A percentile compares a stretch with the other conserved stretches of the same genome.
Evolutionary conservation across 2,797 vertebrate species (phyloP).

Genomic region (Odontamblyopus rebecca): DNA sequence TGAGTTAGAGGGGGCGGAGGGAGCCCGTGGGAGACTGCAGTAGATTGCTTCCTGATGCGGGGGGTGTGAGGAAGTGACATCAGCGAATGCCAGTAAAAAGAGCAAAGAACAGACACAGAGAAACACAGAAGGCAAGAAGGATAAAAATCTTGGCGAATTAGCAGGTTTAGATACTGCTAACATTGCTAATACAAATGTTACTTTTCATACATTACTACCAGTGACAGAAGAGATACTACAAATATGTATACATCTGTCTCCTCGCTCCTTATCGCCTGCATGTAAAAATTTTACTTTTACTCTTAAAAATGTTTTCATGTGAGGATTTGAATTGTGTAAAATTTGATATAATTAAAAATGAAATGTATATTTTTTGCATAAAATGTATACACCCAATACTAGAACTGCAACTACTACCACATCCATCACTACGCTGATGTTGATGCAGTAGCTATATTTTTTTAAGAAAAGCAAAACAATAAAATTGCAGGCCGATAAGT

Average conservation of each 20-base stretch:
- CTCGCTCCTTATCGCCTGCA: too few relatives aligned
- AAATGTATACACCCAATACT: neutral
- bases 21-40: constrained; percentile 40
- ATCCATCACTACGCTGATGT: neutral
- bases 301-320: too few relatives aligned
- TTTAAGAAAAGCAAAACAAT: neutral
- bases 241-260: too few relatives aligned
- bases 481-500: constrained; percentile 59
- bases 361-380: too few relatives aligned
- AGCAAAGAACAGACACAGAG: neutral
- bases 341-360: too few relatives aligned
- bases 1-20: constrained; percentile 25
- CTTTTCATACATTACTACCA: too few relatives aligned
- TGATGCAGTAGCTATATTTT: neutral
- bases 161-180: neutral
- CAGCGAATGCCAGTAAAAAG: constrained; percentile 17
- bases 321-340: too few relatives aligned
- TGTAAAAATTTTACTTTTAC: too few relatives aligned
- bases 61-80: constrained; percentile 56
- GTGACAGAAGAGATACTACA: too few relatives aligned
- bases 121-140: neutral
- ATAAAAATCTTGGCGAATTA: neutral
- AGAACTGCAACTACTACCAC: neutral
- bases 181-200: neutral
- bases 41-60: constrained; percentile 52